Evolutionary conservation across 2,888 invertebrate species (phyloP), one percentile per base, ranked within the genome.

Genomic region (Andrena chrysosceles): DNA sequence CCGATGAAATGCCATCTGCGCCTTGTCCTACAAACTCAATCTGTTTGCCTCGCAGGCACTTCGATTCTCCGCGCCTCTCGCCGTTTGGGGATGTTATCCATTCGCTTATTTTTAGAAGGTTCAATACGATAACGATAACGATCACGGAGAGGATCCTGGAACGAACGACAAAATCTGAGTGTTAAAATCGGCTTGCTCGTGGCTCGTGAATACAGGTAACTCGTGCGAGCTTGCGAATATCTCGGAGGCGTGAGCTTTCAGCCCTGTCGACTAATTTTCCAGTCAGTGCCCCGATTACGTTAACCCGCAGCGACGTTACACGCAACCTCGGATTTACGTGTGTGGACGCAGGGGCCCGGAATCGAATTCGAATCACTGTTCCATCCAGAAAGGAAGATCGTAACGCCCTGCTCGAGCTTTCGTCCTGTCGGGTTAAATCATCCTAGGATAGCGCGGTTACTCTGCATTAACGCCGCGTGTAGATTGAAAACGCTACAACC

Each of bases 361-460:
- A 81, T 83, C 83, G 82, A 82, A 83, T 82, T 82, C 82, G 73
- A 73, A 83, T 83, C 68, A 72, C 68, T 72, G 81, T 83, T 72
- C 66, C 62, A 56, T 59, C 70, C 69, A 26, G 68, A 71, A 74
- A 74, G 63, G 74, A 73, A 77, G 77, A 82, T 60, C 35, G 69
- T 66, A 66, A 73, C 83, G 72, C 23, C 64, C 33, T 35, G 23
- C 67, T 33, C 35, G 7, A 10, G 6, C 73, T 54, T 69, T 23
- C 66, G 10, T 29, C 74, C 77, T 54, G 81, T 87, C 79, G 67
- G 60, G 81, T 83, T 85, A 83, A 85, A 84, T 87, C 86, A 82
- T 84, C 56, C 80, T 67, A 66, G 60, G 82, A 87, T 60, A 62
- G 68, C 64, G 56, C 70, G 75, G 78, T 80, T 86, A 56, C 77